These are phyloP conservation scores for Ceyx margarethae DNA, from an alignment of 2,113 vertebrate genomes.

Conservation along the genomic window DNA sequence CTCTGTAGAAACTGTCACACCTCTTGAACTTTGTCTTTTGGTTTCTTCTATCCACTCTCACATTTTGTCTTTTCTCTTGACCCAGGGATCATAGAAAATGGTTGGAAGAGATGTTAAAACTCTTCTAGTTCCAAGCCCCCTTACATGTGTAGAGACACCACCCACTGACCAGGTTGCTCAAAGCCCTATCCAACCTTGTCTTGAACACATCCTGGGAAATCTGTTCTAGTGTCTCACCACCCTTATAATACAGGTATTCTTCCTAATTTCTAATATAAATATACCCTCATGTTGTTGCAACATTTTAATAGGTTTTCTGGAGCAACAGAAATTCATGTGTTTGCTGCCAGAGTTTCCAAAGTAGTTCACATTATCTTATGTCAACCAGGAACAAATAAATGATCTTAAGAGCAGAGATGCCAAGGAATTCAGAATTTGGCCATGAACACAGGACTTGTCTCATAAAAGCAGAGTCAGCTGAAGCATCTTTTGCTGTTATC, in stretches of 20 bases:
- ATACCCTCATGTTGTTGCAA: background rate
- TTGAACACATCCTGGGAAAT: too few relatives aligned
- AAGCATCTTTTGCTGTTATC: background rate
- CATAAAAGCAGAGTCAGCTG: background rate
- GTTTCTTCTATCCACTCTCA: background rate
- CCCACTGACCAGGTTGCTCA: too few relatives aligned
- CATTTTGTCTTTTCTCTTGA: background rate
- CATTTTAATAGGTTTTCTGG: background rate
- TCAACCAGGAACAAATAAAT: background rate
- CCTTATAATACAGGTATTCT: too few relatives aligned
- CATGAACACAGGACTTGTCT: background rate
- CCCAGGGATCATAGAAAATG: background rate
- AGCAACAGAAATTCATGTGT: background rate
- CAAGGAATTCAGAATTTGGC: background rate
- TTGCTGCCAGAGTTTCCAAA: background rate
- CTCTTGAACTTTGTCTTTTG: background rate
- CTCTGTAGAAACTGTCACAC: background rate
- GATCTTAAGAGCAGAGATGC: background rate
- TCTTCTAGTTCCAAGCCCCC: too few relatives aligned
- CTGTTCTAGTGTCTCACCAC: too few relatives aligned
- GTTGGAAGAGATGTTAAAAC: too few relatives aligned
- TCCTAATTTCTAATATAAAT: too few relatives aligned
- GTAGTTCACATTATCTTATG: background rate
- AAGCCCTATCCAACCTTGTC: too few relatives aligned
- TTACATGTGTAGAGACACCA: too few relatives aligned